Base-by-base conservation (phyloP, 1,140 invertebrate genomes). In the Papilio polyxenes region DNA sequence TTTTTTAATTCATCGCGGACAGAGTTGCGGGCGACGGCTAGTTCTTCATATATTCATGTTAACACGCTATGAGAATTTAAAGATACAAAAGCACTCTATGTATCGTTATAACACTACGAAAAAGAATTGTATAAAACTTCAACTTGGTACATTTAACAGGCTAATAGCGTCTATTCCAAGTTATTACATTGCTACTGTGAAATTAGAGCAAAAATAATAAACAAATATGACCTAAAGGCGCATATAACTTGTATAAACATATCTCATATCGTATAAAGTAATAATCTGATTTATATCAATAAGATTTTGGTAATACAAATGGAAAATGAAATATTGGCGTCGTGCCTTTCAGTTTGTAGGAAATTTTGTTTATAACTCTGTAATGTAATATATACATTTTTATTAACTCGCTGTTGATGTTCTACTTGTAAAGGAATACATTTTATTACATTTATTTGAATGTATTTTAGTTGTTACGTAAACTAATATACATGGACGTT, bases 231-330 rank as follows among this genome's bases (percentile, higher is more conserved):
- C 62, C 23, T 65, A 65, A n/a, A 59, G n/a, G 17, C 62, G 31
- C 10, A 13, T 23, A n/a, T 65, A 6, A 31, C 17, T 17, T 65
- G 3, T 65, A 65, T 37, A 65, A 65, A 65, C 23, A 65, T 62
- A 20, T 65, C 62, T 37, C 10, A 65, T 65, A 31, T 65, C 62
- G 10, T 65, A 65, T 11, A 65, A 23, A 65, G 65, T 72, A 72
- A 72, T 72, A 72, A 72, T n/a, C n/a, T 40, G 11, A 72, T 72
- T 72, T 37, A 72, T 72, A 37, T 72, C 13, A 40, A 56, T 5
- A 56, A 72, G 31, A 72, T 72, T 72, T 15, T 6, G 6, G 65
- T 31, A 15, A 72, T 37, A 17, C 37, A 65, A 65, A 65, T 72
- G 31, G 31, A 13, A 72, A 37, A 72, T 72, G 31, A 37, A 72